Base-by-base conservation (phyloP, 2,113 vertebrate genomes). In the Mobula hypostoma region DNA sequence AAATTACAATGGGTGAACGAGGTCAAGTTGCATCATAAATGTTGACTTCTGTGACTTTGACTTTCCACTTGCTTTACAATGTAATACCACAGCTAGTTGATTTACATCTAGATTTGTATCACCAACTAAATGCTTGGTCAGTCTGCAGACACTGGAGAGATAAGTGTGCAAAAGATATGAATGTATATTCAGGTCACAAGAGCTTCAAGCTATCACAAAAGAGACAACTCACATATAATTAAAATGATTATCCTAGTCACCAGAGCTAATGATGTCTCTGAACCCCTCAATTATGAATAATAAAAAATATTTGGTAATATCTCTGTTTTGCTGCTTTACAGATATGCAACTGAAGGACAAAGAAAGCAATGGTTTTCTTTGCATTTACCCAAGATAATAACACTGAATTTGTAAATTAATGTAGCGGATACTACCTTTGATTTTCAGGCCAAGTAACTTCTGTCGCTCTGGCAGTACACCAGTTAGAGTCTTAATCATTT, bases 401-500 rank as follows among this genome's bases (percentile, higher is more conserved):
- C 14, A 2, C 66, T 74, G 48, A 36, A 56, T n/a, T 32, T 32
- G 29, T 11, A 88, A n/a, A 19, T 58, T 58, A 29, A 29, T 15
- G 7, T 1, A 56, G 15, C 32, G 72, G 61, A 63, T 7, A 7
- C 96, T 96, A 99, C 99, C 99, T 97, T 99, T 99, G 95, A 99
- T 97, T 96, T 99, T 99, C 94, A 99, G 97, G 70, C 99, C 99
- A 94, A 99, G 97, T 66, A 99, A 97, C 87, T 99, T 99, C 94
- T 99, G 99, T 94, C 99, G 98, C 94, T 99, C 98, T 76, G 99
- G 99, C 79, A 99, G 96, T 87, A 99, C 99, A 95, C 99, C 99
- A 2, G 99, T 99, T 77, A 99, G 97, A 70, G 97, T 97, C 96
- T 99, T 99, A 94, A 99, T 98, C 95, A 98, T 99, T 95, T 98